Conservation (phyloP, 2,113 vertebrate genomes). For the Archocentrus centrarchus region DNA sequence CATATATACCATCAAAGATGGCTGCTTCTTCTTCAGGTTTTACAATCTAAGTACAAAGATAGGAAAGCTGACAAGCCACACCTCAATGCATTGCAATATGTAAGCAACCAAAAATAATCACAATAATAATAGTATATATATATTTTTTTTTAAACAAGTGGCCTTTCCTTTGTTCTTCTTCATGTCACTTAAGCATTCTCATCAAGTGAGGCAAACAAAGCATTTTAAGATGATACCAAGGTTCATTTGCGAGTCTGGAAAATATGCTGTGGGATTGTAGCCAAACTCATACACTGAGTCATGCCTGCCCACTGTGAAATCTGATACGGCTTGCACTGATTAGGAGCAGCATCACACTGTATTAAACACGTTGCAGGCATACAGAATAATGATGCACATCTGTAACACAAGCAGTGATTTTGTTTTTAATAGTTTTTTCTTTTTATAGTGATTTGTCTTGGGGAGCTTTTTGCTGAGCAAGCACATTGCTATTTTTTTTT, state of each 20-base stretch:
- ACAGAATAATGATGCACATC: slow-evolving; percentile 31
- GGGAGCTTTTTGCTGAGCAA: slow-evolving; percentile 32
- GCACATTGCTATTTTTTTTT: background rate
- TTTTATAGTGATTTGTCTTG: slow-evolving; percentile 13
- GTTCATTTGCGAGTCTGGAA: slow-evolving; percentile 65
- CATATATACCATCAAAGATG: background rate
- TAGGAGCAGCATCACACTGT: slow-evolving; percentile 42
- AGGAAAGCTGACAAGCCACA: background rate
- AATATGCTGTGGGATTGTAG: slow-evolving; percentile 60
- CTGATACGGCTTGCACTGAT: slow-evolving; percentile 69
- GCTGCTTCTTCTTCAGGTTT: background rate
- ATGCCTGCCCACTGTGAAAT: slow-evolving; percentile 71
- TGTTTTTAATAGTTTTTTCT: background rate
- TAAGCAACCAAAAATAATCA: background rate
- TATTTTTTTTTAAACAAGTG: slow-evolving; percentile 1
- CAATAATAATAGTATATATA: background rate
- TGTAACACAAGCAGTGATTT: slow-evolving; percentile 23
- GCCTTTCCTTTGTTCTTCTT: background rate
- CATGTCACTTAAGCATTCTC: background rate
- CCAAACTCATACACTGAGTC: slow-evolving; percentile 72
- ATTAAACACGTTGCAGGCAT: slow-evolving; percentile 53
- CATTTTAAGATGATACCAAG: slow-evolving; percentile 48
- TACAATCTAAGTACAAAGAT: background rate
- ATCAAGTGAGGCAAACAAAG: background rate
- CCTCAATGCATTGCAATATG: background rate